phyloP scores from a whole-genome alignment of 2,113 vertebrate genomes.

The Syngnathus scovelli region DNA sequence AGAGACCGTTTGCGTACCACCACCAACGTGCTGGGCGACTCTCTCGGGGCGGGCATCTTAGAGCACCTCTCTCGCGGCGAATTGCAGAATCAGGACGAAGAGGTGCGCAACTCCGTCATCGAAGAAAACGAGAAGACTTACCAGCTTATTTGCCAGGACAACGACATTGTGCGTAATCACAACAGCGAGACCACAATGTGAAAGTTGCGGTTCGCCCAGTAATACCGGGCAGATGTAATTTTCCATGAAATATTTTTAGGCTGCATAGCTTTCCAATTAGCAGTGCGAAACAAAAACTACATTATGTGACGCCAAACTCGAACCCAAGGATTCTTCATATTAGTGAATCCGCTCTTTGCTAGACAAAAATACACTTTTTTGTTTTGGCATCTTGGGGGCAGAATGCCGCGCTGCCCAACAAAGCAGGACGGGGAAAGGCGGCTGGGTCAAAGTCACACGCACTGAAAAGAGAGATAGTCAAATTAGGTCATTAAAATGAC shows the following conservation, averaged over 20 bases:
- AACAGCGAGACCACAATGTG: constrained; percentile 83
- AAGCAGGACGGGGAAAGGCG: not conserved
- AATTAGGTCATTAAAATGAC: not conserved
- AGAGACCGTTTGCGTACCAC: constrained; percentile 92
- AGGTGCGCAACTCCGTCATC: constrained; percentile 77
- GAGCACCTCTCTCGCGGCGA: constrained; percentile 87
- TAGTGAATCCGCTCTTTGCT: not conserved
- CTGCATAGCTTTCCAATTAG: not conserved
- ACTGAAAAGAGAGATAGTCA: not conserved
- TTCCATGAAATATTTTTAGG: not conserved
- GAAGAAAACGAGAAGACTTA: constrained; percentile 81
- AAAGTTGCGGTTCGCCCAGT: too few species aligned
- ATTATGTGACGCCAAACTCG: not conserved
- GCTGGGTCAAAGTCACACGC: not conserved
- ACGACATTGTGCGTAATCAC: constrained; percentile 64
- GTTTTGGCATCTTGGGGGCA: not conserved
- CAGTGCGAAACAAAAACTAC: not conserved
- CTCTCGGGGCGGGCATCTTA: constrained; percentile 87
- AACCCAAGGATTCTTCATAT: not conserved
- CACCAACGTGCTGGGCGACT: constrained; percentile 91
- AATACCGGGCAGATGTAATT: not conserved
- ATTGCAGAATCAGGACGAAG: constrained; percentile 78
- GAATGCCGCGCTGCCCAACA: not conserved
- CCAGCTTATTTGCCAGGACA: constrained; percentile 78
- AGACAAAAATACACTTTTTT: not conserved